Evolutionary conservation across 2,113 vertebrate genomes (phyloP).

Genomic region (Marmota flaviventris): DNA sequence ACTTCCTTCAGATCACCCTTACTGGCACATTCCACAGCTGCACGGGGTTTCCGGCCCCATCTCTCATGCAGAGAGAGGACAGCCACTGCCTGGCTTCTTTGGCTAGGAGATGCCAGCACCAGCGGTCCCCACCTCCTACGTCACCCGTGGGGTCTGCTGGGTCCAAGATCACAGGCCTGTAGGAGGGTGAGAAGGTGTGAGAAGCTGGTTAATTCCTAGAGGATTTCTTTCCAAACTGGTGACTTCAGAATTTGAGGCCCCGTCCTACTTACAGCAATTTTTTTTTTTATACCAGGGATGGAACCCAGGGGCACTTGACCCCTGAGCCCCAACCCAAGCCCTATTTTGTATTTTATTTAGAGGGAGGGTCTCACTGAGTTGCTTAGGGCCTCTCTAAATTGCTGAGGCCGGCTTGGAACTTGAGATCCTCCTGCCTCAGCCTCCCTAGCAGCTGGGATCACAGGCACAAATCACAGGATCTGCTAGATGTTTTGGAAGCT

Average conservation of each 20-base stretch:
- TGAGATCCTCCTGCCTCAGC: too few relatives aligned
- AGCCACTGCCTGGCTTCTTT: constrained; percentile 58
- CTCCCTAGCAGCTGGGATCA: too few relatives aligned
- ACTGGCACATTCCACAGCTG: neutral
- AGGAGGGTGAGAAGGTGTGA: neutral
- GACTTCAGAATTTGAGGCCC: neutral
- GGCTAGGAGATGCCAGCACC: constrained; percentile 73
- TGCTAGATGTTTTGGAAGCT: neutral
- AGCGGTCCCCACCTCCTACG: constrained; percentile 67
- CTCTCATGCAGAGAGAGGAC: constrained; percentile 61
- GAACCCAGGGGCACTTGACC: too few relatives aligned
- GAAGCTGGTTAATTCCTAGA: neutral
- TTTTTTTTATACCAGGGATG: too few relatives aligned
- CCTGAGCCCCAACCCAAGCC: too few relatives aligned
- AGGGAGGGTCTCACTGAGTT: too few relatives aligned
- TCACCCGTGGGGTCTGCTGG: constrained; percentile 48
- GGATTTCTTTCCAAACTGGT: too few relatives aligned
- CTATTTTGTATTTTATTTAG: too few relatives aligned
- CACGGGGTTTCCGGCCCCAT: neutral
- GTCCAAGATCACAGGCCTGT: constrained; percentile 78
- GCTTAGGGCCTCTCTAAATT: too few relatives aligned
- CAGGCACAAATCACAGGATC: too few relatives aligned
- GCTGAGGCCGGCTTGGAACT: too few relatives aligned
- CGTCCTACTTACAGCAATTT: neutral
- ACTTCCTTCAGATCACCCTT: neutral